Conservation (phyloP, 92 coral and sea anemone species). For the Bergia sp. region DNA sequence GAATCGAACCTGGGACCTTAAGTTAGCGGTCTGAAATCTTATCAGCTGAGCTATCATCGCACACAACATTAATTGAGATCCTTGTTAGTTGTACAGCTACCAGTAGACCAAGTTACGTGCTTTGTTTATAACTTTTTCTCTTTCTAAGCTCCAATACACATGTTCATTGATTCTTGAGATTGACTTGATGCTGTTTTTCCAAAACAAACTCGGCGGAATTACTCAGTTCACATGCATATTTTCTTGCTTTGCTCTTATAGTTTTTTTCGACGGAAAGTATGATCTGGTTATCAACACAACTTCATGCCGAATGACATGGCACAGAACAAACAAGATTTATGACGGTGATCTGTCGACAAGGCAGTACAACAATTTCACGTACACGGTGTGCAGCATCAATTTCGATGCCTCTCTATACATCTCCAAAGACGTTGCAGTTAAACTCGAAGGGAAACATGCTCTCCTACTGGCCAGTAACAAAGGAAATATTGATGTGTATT, state of each 20-base stretch:
- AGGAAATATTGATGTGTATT: conserved; percentile 68
- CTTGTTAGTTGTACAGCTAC: no score
- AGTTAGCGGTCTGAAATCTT: no score
- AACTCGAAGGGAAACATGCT: conserved; percentile 51
- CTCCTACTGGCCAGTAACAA: conserved; percentile 58
- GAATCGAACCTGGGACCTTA: no score
- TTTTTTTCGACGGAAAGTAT: conserved; percentile 4
- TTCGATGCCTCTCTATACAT: conserved; percentile 60
- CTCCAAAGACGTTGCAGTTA: conserved; percentile 44
- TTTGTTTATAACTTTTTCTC: no score
- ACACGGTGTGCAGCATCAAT: conserved; percentile 60
- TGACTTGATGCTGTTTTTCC: no score
- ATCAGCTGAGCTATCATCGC: no score
- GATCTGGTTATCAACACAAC: background rate
- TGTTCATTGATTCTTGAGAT: no score
- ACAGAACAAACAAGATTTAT: background rate
- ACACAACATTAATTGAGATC: no score
- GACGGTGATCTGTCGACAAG: no score
- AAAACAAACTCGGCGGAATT: no score
- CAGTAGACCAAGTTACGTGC: no score
- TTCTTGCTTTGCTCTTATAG: background rate
- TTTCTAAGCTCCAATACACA: no score
- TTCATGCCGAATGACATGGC: background rate
- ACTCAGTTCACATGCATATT: background rate
- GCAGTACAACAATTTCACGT: background rate